Conservation (phyloP, 2,113 vertebrate species). For the Pleuronectes platessa region DNA sequence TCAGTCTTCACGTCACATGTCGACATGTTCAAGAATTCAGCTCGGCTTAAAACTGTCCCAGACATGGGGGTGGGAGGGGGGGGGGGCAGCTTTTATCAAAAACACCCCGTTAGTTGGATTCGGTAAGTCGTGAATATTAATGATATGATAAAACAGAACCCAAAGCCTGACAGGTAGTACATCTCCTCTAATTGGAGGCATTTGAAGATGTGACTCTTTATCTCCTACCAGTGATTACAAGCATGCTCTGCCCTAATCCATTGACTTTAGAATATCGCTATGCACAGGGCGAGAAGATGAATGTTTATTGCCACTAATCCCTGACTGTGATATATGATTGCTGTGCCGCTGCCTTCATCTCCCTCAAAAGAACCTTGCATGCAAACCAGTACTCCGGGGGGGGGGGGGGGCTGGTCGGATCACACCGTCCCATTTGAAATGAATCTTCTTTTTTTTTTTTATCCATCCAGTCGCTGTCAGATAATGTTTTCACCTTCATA, state of each 20-base stretch:
- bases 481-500: slow-evolving; percentile 76
- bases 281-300: slow-evolving; percentile 86
- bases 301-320: slow-evolving; percentile 90
- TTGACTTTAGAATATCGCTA: slow-evolving; percentile 79
- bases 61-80: not conserved
- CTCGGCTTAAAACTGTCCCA: not conserved
- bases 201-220: slow-evolving; percentile 74
- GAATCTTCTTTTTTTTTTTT: slow-evolving; percentile 16
- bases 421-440: slow-evolving; percentile 67
- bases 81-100: slow-evolving; percentile 4
- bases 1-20: not conserved
- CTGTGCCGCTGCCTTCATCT: slow-evolving; percentile 72
- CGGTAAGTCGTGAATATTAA: slow-evolving; percentile 39
- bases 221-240: slow-evolving; percentile 78
- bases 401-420: slow-evolving; percentile 71
- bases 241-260: slow-evolving; percentile 82
- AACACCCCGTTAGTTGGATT: not conserved
- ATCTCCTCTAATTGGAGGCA: slow-evolving; percentile 75
- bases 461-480: slow-evolving; percentile 33
- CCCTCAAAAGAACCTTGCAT: slow-evolving; percentile 72
- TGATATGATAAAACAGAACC: slow-evolving; percentile 49
- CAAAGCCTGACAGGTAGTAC: slow-evolving; percentile 55
- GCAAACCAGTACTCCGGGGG: slow-evolving; percentile 58
- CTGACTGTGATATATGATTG: slow-evolving; percentile 85
- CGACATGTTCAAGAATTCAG: not conserved